phyloP scores from a whole-genome alignment of 2,797 vertebrate genomes.

The Acipenser oxyrinchus region DNA sequence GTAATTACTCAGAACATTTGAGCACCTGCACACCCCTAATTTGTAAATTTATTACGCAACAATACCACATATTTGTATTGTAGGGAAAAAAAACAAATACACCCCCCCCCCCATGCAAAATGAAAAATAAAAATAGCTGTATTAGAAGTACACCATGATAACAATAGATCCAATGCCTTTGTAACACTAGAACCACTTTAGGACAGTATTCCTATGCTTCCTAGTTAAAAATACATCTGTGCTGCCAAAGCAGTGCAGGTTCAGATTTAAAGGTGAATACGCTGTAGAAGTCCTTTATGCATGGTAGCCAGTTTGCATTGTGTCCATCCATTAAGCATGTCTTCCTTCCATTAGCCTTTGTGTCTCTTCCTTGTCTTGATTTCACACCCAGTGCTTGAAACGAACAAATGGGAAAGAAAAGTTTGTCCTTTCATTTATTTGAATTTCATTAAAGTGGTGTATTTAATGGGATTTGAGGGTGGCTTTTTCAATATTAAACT shows the following conservation, averaged over 20 bases:
- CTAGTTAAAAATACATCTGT: not conserved
- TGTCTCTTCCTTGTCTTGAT: not conserved
- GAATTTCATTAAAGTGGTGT: not conserved
- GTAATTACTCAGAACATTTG: too few species aligned
- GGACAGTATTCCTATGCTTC: too few species aligned
- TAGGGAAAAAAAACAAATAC: too few species aligned
- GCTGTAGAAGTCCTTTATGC: conserved; percentile 11
- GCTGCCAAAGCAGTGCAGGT: not conserved
- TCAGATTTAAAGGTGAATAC: not conserved
- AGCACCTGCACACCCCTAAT: too few species aligned
- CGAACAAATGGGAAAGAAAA: too few species aligned
- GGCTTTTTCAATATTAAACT: conserved; percentile 36
- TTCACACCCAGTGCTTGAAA: not conserved
- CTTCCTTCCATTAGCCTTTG: not conserved
- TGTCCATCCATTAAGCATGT: not conserved
- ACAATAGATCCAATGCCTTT: not conserved
- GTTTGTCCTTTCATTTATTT: too few species aligned
- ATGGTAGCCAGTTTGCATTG: conserved; percentile 24
- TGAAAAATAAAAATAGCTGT: too few species aligned
- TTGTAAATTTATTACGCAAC: too few species aligned
- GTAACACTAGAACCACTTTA: not conserved
- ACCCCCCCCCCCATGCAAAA: too few species aligned
- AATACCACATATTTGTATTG: too few species aligned
- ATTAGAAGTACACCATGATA: too few species aligned
- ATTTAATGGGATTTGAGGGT: not conserved